Evolutionary conservation across 2,113 vertebrate genomes (phyloP).

Genomic region (Piliocolobus tephrosceles): DNA sequence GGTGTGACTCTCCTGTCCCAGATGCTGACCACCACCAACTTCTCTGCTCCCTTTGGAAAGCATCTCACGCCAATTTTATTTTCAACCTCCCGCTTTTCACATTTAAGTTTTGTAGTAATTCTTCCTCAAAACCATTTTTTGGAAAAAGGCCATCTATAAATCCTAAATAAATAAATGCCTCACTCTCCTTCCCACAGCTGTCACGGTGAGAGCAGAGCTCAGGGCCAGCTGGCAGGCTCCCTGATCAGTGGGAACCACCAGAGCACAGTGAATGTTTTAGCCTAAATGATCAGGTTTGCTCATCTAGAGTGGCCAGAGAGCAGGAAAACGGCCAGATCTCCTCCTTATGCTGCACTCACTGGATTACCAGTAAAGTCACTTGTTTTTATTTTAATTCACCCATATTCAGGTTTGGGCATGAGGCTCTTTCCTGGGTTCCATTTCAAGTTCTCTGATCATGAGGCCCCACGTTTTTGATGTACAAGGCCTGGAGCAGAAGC

Average conservation of each 20-base stretch:
- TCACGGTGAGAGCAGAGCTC: fast-evolving
- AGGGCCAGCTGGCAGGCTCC: fast-evolving
- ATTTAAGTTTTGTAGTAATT: not conserved
- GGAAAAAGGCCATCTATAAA: not conserved
- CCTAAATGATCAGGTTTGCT: not conserved
- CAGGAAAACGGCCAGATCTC: not conserved
- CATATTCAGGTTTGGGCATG: not conserved
- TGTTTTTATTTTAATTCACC: not conserved
- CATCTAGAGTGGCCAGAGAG: not conserved
- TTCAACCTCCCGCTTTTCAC: not conserved
- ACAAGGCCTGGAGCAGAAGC: not conserved
- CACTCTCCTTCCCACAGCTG: not conserved
- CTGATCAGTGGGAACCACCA: fast-evolving
- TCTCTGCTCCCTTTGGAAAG: not conserved
- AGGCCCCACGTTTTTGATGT: fast-evolving
- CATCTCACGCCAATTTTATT: not conserved
- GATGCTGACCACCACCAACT: fast-evolving
- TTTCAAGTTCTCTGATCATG: not conserved
- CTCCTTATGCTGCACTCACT: not conserved
- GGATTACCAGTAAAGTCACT: not conserved
- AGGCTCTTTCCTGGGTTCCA: not conserved
- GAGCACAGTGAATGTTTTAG: not conserved
- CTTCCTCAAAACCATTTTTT: not conserved
- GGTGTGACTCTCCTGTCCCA: not conserved
- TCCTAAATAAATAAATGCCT: not conserved